A percentile compares a stretch with the other conserved stretches of the same genome.
These are phyloP conservation scores for Hemibagrus guttatus DNA, from an alignment of 2,797 vertebrate genomes.

Conservation along the genomic window DNA sequence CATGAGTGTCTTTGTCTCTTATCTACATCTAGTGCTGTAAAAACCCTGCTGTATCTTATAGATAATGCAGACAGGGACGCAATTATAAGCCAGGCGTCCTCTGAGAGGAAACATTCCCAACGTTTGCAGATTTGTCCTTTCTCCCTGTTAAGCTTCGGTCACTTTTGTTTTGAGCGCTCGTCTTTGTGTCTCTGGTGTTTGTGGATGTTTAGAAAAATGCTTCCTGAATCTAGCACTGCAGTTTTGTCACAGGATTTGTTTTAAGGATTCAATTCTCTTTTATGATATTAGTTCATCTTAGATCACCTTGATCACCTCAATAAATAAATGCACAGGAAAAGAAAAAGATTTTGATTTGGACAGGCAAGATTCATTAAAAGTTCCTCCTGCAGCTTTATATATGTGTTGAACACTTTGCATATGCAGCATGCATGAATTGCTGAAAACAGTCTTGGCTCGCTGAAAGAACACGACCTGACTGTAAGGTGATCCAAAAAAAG, in stretches of 20 bases:
- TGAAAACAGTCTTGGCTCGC: conserved; percentile 48
- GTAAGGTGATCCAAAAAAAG: conserved; percentile 56
- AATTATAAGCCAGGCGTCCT: background rate
- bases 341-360: background rate
- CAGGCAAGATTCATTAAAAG: conserved; percentile 48
- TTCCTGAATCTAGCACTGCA: background rate
- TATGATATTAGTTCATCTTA: background rate
- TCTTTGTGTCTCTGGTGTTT: background rate
- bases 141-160: background rate
- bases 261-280: background rate
- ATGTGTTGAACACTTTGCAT: conserved; percentile 49
- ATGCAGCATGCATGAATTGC: conserved; percentile 47
- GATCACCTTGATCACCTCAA: background rate
- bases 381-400: conserved; percentile 40
- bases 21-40: conserved; percentile 29
- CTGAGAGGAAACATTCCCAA: background rate
- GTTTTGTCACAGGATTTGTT: background rate
- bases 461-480: conserved; percentile 53
- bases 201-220: background rate
- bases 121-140: background rate
- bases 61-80: conserved; percentile 27
- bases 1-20: conserved; percentile 46
- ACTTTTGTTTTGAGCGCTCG: background rate
- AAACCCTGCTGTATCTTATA: conserved; percentile 26
- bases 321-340: background rate